Base-by-base conservation (phyloP, 2,113 vertebrate genomes). In the Takifugu bimaculatus region DNA sequence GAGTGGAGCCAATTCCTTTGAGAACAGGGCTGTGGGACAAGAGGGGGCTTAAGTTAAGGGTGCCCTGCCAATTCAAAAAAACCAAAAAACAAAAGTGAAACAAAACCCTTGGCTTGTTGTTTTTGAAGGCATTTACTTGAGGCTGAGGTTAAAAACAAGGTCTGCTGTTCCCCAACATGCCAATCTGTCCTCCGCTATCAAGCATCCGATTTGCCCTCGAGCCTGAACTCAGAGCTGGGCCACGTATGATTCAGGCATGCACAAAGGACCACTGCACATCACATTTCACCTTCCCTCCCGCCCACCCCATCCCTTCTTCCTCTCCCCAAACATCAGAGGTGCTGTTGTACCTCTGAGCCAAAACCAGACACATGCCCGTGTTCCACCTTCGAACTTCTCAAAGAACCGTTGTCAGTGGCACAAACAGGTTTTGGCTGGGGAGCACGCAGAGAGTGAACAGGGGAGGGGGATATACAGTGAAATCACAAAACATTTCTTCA, bases 401-500 rank as follows among this genome's bases (percentile, higher is more conserved):
- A 88, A 81, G 75, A 59, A 11, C 54, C 42, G 65, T 74, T 79
- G 80, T 83, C 72, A 72, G 72, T 75, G 84, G 78, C 79, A 79
- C 74, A 84, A 84, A 83, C 70, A 80, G 70, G 63, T 84, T 86
- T 83, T 85, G 81, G 83, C 83, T 72, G 70, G 69, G 69, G 77
- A 80, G 78, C 70, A 54, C 69, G 62, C n/a, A 47, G 58, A 62
- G 54, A 70, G 53, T 27, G 71, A 72, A 77, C 57, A 75, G 65
- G 51, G 78, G 71, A 60, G 59, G 60, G 70, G 78, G 74, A 79
- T 80, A 75, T 66, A 72, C 74, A 20, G 80, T 54, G 72, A 82
- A 85, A 87, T 83, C 82, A 88, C 84, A 82, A 86, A 89, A 87
- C 77, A 81, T 77, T 87, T 81, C 85, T 89, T 90, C 88, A 90